Evolutionary conservation across 2,888 invertebrate species (phyloP), one percentile per base, ranked within the genome.

Genomic region (Clivina fossor): DNA sequence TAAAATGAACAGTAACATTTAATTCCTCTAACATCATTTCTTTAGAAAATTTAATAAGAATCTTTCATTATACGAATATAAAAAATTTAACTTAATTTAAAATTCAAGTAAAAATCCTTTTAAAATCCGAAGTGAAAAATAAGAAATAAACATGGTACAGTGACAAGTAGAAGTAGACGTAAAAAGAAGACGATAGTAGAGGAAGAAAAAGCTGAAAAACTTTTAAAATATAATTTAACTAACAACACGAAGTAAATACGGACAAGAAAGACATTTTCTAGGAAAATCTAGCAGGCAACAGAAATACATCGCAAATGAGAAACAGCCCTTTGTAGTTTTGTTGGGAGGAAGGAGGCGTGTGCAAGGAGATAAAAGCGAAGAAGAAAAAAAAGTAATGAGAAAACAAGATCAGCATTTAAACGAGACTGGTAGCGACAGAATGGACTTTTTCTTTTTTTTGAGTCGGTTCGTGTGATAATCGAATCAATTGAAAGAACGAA

Each of bases 331-430:
- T 9, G 11, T 11, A 30, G 9, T 9, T 9, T 9, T 30, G 11
- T 11, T 11, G 11, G 30, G 3, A 30, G 40, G 30, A 40, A 15
- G 26, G 15, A 24, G 16, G 13, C 32, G 15, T 18, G 33, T 30
- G 11, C 9, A 11, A 4, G 11, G 11, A 22, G 33, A 41, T 9
- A 3, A 11, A 16, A 37, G 15, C 16, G 37, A 19, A 11, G 41
- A 20, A 20, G 33, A 9, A 13, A 32, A 41, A 22, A 18, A 43
- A 51, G 51, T 43, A 51, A 51, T 51, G 51, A 51, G 51, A 41
- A 51, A 51, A 51, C 51, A 41, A 43, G 51, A 51, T 51, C 51
- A 51, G 51, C 43, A 51, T 51, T 51, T 51, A 43, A 51, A 51
- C 33, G 30, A 41, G 41, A 37, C 24, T 16, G 48, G 37, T 13